Base-by-base conservation (phyloP, 2,888 invertebrate genomes). In the Brenthis hecate region DNA sequence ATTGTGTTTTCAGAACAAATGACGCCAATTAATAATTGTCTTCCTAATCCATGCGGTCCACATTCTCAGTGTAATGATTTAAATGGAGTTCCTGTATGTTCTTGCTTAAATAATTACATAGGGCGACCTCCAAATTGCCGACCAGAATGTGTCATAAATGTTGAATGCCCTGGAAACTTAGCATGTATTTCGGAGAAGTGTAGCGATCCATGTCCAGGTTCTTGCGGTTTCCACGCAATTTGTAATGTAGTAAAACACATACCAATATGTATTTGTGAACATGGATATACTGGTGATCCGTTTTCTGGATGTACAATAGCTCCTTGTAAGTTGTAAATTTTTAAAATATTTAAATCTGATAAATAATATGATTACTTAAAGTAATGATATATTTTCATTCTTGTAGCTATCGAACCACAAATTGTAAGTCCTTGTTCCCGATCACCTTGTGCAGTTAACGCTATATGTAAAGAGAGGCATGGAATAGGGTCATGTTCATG, bases 391-490 rank as follows among this genome's bases (percentile, higher is more conserved):
- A 28, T 23, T 3, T 58, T 61, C 61, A 19, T 13, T 58, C 55
- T 88, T 90, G 75, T 91, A 94, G 93, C 92, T 78, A 93, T 94
- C 76, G 93, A 94, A 83, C 93, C 94, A 72, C 88, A 88, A 80
- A 73, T 85, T 23, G 84, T 77, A 77, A 91, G 84, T 73, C 97
- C 97, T 74, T 98, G 97, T 85, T 94, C 96, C 82, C 96, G 96
- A 74, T 96, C 96, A 66, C 97, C 98, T 56, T 98, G 98, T 86
- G 98, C 98, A 69, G 94, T 95, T 48, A 98, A 98, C 85, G 97
- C 98, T 63, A 88, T 96, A 76, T 98, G 98, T 87, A 96, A 95
- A 86, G 96, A 96, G 89, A 94, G 95, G 79, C 95, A 96, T 80
- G 96, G 96, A 76, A 95, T 95, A 68, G 97, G 97, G 58, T 96